Evolutionary conservation across 2,888 invertebrate genomes (phyloP).

Genomic region (Ctena decussata): DNA sequence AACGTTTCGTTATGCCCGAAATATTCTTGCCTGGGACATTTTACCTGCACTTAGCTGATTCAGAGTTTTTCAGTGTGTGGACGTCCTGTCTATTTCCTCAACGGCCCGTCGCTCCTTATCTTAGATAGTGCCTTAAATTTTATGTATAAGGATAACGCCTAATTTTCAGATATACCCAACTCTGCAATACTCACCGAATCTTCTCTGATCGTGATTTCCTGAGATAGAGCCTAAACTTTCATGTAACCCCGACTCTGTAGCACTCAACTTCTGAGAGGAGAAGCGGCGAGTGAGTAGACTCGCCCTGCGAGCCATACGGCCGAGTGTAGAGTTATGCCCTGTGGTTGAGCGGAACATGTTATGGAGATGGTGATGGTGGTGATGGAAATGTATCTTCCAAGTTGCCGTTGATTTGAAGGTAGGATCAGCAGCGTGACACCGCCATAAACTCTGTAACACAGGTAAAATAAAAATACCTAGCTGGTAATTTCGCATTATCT

Average conservation of each 20-base stretch:
- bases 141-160: too few species aligned
- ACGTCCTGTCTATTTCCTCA: too few species aligned
- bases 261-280: conserved; percentile 45
- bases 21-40: too few species aligned
- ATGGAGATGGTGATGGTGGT: conserved; percentile 48
- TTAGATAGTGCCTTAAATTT: too few species aligned
- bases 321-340: conserved; percentile 66
- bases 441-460: conserved; percentile 91
- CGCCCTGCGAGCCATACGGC: conserved; percentile 79
- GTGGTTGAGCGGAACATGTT: conserved; percentile 25
- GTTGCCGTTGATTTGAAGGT: conserved; percentile 92
- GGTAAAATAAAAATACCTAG: too few species aligned
- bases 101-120: too few species aligned
- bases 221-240: conserved; percentile 67
- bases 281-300: conserved; percentile 76
- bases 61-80: too few species aligned
- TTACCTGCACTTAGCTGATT: too few species aligned
- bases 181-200: conserved; percentile 50
- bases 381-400: conserved; percentile 91
- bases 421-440: conserved; percentile 93
- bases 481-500: too few species aligned
- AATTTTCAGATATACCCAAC: too few species aligned
- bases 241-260: conserved; percentile 66
- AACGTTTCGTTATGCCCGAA: too few species aligned
- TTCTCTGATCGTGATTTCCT: conserved; percentile 51